Conservation (phyloP, 2,797 vertebrate species). For the Salmo trutta region DNA sequence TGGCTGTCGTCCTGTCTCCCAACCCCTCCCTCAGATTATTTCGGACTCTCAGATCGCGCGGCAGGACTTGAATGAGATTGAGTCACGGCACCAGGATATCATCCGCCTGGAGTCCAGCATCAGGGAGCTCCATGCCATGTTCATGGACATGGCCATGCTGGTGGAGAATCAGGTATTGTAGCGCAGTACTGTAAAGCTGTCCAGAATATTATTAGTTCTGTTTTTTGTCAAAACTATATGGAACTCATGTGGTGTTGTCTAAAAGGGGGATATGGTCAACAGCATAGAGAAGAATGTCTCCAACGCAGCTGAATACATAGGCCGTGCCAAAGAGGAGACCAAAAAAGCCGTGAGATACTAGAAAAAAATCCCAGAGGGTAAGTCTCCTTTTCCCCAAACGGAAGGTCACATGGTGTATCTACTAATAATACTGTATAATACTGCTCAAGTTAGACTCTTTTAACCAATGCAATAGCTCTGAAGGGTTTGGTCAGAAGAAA, state of each 20-base stretch:
- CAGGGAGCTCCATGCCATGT: constrained; percentile 90
- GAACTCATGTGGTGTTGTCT: neutral
- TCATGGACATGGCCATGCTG: constrained; percentile 94
- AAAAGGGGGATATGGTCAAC: constrained; percentile 96
- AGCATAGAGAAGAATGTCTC: constrained; percentile 93
- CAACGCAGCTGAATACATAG: constrained; percentile 87
- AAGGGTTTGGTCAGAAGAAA: neutral
- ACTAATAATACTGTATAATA: neutral
- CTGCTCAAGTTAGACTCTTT: neutral
- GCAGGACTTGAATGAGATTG: constrained; percentile 92
- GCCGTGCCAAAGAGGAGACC: constrained; percentile 90
- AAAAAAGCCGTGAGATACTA: constrained; percentile 93
- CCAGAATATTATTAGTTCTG: neutral
- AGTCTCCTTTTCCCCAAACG: constrained; percentile 44
- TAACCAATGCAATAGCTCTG: neutral
- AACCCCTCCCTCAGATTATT: constrained; percentile 80
- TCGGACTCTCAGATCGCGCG: constrained; percentile 92
- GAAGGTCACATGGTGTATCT: neutral
- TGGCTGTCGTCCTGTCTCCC: no score
- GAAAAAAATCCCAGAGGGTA: constrained; percentile 89
- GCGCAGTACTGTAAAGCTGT: neutral
- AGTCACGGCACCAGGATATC: constrained; percentile 93
- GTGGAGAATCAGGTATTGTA: constrained; percentile 89
- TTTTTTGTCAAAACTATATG: neutral
- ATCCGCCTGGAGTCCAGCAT: constrained; percentile 93